A percentile compares a stretch with the other conserved stretches of the same genome.
Conservation (phyloP, 2,113 vertebrate genomes). For the Rhineura floridana region DNA sequence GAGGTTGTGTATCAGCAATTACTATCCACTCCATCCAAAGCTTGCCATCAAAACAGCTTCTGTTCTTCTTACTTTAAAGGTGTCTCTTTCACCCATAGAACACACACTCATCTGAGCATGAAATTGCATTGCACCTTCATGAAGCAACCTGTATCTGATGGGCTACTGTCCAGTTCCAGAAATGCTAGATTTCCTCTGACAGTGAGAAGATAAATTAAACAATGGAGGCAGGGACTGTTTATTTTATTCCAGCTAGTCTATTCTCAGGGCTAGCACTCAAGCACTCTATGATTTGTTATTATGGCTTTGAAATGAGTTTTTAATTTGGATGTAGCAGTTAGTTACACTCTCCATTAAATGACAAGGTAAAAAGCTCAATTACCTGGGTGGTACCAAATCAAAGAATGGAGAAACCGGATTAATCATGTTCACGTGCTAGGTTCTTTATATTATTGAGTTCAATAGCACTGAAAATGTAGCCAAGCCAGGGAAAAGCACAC, state of each 20-base stretch:
- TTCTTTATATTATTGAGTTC: not conserved
- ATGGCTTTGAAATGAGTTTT: not conserved
- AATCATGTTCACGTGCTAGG: not conserved
- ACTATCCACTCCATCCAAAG: constrained; percentile 33
- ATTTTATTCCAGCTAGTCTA: not conserved
- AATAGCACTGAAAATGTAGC: not conserved
- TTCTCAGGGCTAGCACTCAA: not conserved
- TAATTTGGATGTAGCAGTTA: not conserved
- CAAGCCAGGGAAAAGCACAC: not conserved
- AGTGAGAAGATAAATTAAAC: constrained; percentile 43
- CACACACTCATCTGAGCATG: not conserved
- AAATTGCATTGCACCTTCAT: constrained; percentile 38
- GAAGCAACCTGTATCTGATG: constrained; percentile 25
- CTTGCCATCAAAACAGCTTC: constrained; percentile 50
- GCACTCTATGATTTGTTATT: not conserved
- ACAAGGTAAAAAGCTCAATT: not conserved
- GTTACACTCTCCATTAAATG: not conserved
- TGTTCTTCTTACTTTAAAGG: constrained; percentile 27
- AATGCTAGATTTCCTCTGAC: constrained; percentile 1
- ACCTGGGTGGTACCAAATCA: not conserved
- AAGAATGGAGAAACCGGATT: not conserved
- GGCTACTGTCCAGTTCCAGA: not conserved
- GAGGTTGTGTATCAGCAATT: constrained; percentile 58
- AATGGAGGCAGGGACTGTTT: constrained; percentile 1
- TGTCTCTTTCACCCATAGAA: constrained; percentile 23